Evolutionary conservation across 37 sponge, comb jelly and placozoan genomes (phyloP).

Genomic region (Aplysina aerophoba): DNA sequence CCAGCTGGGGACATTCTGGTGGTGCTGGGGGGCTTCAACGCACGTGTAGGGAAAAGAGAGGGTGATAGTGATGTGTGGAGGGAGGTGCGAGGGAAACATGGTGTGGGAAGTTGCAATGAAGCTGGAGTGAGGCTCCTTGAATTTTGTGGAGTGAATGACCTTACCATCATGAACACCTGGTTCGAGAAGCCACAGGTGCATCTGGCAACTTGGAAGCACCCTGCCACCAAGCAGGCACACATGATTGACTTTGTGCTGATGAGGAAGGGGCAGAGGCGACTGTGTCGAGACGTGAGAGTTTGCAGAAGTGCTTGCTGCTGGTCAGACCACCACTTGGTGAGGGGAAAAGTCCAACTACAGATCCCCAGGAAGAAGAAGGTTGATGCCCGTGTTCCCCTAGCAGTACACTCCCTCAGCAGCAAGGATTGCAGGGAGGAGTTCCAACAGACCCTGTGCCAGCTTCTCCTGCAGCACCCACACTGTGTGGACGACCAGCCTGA

Average conservation of each 20-base stretch:
- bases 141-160: slow-evolving; percentile 5
- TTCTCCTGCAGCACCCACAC: too few relatives aligned
- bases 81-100: not conserved
- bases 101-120: not conserved
- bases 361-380: too few relatives aligned
- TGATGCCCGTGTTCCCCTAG: too few relatives aligned
- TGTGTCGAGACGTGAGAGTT: slow-evolving; percentile 39
- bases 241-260: slow-evolving; percentile 34
- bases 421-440: too few relatives aligned
- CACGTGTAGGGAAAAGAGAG: slow-evolving; percentile 3
- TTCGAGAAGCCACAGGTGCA: not conserved
- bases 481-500: too few relatives aligned
- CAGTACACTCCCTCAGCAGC: too few relatives aligned
- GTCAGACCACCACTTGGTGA: too few relatives aligned
- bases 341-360: too few relatives aligned
- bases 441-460: too few relatives aligned
- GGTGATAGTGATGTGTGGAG: not conserved
- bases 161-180: slow-evolving; percentile 40
- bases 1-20: not conserved
- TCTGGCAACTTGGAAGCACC: slow-evolving; percentile 26
- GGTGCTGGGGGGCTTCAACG: slow-evolving; percentile 1
- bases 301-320: too few relatives aligned
- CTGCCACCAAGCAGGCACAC: slow-evolving; percentile 32
- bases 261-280: not conserved
- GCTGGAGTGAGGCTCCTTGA: not conserved